phyloP scores from a whole-genome alignment of 64 coral and sea anemone species.

The Montipora cactus region DNA sequence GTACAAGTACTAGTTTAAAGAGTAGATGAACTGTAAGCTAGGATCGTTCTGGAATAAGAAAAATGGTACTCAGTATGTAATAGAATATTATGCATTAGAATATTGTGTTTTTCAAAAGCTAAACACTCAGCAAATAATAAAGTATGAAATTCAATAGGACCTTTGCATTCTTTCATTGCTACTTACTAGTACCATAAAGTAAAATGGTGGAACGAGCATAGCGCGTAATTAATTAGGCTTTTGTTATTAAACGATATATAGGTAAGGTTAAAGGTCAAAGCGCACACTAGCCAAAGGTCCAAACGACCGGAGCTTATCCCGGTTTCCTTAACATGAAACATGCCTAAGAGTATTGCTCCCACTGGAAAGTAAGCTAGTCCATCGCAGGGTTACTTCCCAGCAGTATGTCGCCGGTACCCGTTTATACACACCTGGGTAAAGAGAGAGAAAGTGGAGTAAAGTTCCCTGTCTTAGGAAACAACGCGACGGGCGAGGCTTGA shows the following conservation, averaged over 20 bases:
- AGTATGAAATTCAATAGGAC: background rate
- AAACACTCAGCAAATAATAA: background rate
- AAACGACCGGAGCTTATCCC: no score
- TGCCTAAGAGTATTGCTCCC: background rate
- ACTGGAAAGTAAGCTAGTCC: background rate
- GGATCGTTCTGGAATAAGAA: slow-evolving; percentile 5
- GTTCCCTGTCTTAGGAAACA: no score
- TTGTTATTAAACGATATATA: background rate
- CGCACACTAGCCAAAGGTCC: background rate
- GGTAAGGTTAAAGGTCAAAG: background rate
- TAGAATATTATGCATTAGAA: background rate
- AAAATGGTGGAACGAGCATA: background rate
- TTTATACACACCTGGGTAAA: no score
- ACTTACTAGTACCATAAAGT: background rate
- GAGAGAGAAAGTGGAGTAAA: no score
- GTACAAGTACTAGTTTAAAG: background rate
- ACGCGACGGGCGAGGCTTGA: background rate
- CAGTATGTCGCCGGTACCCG: no score
- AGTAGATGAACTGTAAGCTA: background rate
- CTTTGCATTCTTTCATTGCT: background rate
- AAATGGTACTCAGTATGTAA: background rate
- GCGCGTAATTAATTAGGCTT: background rate
- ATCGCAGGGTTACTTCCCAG: no score
- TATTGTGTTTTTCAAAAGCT: background rate
- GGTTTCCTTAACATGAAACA: no score